These are phyloP conservation scores for Sus scrofa DNA, from an alignment of 2,113 vertebrate species.

Conservation along the genomic window T2T-Sscrofa CM000820.6:113199501-113200000, in stretches of 20 bases:
- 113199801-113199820: not conserved
- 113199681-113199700: not conserved
- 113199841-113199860: not conserved
- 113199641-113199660: not conserved
- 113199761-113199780: not conserved
- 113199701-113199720: not conserved
- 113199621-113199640: not conserved
- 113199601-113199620: conserved; percentile 45
- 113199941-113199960: not conserved
- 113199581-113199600: conserved; percentile 36
- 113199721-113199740: not conserved
- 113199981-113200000: not conserved
- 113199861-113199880: not conserved
- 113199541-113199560: conserved; percentile 49
- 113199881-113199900: not conserved
- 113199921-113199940: conserved; percentile 22
- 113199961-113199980: conserved; percentile 44
- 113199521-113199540: conserved; percentile 2
- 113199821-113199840: not conserved
- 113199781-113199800: not conserved
- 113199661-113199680: not conserved
- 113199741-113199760: not conserved
- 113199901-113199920: not conserved
- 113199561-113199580: conserved; percentile 25
- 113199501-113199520: conserved; percentile 31